These are phyloP conservation scores for Pristiophorus japonicus DNA, from an alignment of 2,113 vertebrate species.

Conservation along the genomic window DNA sequence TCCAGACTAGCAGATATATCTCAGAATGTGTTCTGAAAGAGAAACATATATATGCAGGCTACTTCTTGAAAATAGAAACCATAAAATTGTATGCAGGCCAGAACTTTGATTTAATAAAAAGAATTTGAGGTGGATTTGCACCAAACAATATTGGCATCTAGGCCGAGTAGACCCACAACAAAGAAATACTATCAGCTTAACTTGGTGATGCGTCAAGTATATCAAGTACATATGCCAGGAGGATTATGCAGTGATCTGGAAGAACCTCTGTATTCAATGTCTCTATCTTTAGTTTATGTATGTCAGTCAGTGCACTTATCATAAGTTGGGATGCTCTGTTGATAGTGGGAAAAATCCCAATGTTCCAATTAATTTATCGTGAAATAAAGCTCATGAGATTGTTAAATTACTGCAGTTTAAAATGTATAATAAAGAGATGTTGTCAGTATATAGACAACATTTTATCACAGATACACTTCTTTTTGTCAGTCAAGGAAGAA, in stretches of 20 bases:
- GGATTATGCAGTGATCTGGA: constrained; percentile 28
- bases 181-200: constrained; percentile 6
- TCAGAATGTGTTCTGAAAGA: not conserved
- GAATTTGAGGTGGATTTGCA: not conserved
- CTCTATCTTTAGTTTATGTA: constrained; percentile 28
- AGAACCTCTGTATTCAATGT: not conserved
- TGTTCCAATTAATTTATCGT: not conserved
- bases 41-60: not conserved
- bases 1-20: not conserved
- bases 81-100: not conserved
- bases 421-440: not conserved
- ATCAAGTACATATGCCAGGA: constrained; percentile 6
- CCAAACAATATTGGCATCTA: not conserved
- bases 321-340: not conserved
- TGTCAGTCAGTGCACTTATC: constrained; percentile 5
- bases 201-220: constrained; percentile 27
- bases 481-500: not conserved
- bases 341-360: not conserved
- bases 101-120: not conserved
- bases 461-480: not conserved
- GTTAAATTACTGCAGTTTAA: not conserved
- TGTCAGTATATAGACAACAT: not conserved
- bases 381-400: not conserved
- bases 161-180: not conserved
- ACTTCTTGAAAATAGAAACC: not conserved